Evolutionary conservation across 2,888 invertebrate species (phyloP).

Genomic region (Trachelus iudaicus): DNA sequence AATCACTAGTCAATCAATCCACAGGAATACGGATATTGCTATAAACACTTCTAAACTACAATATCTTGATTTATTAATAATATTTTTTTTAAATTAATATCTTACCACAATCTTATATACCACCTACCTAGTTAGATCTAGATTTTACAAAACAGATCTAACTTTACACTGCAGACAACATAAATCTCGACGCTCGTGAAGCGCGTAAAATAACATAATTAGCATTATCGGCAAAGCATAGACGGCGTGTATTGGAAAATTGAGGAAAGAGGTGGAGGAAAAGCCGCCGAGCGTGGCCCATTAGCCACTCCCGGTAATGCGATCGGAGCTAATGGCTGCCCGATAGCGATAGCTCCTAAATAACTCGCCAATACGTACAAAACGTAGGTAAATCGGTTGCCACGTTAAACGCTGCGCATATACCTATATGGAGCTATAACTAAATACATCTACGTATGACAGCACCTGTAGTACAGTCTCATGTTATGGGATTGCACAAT

Average conservation of each 20-base stretch:
- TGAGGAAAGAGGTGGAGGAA: slow-evolving; percentile 33
- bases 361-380: slow-evolving; percentile 42
- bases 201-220: slow-evolving; percentile 33
- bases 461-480: background rate
- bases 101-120: background rate
- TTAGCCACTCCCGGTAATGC: slow-evolving; percentile 50
- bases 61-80: background rate
- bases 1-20: background rate
- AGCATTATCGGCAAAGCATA: slow-evolving; percentile 30
- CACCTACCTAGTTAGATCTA: background rate
- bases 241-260: slow-evolving; percentile 38
- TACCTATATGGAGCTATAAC: slow-evolving; percentile 20
- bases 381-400: background rate
- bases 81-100: background rate
- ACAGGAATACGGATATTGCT: background rate
- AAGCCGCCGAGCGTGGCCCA: slow-evolving; percentile 28
- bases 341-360: slow-evolving; percentile 47
- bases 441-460: background rate
- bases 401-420: slow-evolving; percentile 18
- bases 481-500: background rate
- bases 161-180: slow-evolving; percentile 9
- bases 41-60: background rate
- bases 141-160: background rate
- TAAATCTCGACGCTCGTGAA: slow-evolving; percentile 16
- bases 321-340: slow-evolving; percentile 53